phyloP scores from a whole-genome alignment of 1,140 invertebrate species.

The Drosophila novamexicana region DNA sequence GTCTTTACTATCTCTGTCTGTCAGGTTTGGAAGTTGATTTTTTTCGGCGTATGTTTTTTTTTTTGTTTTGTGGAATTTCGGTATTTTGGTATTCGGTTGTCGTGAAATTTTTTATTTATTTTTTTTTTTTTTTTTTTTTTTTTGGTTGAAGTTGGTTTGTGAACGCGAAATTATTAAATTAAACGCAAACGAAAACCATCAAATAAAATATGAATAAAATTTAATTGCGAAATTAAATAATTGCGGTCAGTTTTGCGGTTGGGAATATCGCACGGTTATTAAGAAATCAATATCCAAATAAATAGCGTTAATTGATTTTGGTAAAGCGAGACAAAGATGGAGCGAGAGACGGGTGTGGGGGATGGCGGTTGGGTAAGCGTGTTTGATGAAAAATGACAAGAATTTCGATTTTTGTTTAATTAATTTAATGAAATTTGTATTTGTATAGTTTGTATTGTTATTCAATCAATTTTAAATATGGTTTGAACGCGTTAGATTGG shows the following conservation, averaged over 20 bases:
- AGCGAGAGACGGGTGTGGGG: not conserved
- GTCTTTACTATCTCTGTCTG: conserved; percentile 91
- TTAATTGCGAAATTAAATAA: conserved; percentile 27
- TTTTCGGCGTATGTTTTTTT: conserved; percentile 9
- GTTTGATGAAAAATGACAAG: conserved; percentile 68
- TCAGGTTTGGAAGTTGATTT: conserved; percentile 56
- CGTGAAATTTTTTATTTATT: not conserved
- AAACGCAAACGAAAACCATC: conserved; percentile 15
- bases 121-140: conserved; percentile 8
- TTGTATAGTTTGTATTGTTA: conserved; percentile 2
- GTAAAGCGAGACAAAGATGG: not conserved
- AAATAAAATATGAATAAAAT: conserved; percentile 20
- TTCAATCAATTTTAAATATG: conserved; percentile 23
- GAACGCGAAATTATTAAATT: conserved; percentile 25
- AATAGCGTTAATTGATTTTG: conserved; percentile 21
- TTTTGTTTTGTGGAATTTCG: conserved; percentile 21
- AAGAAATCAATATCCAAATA: conserved; percentile 31
- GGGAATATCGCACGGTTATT: conserved; percentile 12
- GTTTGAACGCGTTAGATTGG: conserved; percentile 1
- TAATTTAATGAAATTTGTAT: conserved; percentile 32
- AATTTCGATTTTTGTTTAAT: conserved; percentile 67
- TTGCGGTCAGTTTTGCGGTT: conserved; percentile 9
- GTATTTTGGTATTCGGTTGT: conserved; percentile 39
- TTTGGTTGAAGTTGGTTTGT: conserved; percentile 10
- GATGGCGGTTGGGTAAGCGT: conserved; percentile 32